A percentile compares a stretch with the other conserved stretches of the same genome.
These are phyloP conservation scores for Drosophila multiciliata DNA, from an alignment of 2,888 invertebrate genomes.

Conservation along the genomic window DNA sequence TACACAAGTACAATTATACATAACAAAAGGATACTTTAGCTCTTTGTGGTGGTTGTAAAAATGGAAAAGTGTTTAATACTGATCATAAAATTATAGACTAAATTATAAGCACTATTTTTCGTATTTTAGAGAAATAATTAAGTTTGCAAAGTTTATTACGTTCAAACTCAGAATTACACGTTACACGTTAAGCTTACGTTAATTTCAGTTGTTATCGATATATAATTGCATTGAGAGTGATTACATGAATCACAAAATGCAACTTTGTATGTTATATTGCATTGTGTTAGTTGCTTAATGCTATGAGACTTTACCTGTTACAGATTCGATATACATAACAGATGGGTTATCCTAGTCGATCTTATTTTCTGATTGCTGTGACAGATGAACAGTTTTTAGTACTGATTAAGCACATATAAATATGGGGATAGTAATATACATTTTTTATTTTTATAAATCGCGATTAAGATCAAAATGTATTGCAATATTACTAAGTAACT, in stretches of 20 bases:
- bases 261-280: neutral
- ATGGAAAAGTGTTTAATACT: neutral
- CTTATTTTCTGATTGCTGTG: neutral
- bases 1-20: neutral
- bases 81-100: neutral
- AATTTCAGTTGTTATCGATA: neutral
- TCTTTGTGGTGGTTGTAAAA: neutral
- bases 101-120: no score
- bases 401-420: neutral
- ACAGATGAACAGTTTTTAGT: neutral
- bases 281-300: neutral
- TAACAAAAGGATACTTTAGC: neutral
- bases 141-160: neutral
- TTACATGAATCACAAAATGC: neutral
- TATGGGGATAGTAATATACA: no score
- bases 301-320: neutral
- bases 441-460: no score
- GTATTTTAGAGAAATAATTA: no score
- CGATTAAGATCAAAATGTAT: neutral
- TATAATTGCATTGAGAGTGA: neutral
- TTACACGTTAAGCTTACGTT: neutral
- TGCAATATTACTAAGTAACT: neutral
- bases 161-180: neutral
- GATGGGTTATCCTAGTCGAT: neutral
- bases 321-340: neutral